These are phyloP conservation scores for Tinamus guttatus DNA, from an alignment of 2,113 vertebrate genomes.

Conservation along the genomic window DNA sequence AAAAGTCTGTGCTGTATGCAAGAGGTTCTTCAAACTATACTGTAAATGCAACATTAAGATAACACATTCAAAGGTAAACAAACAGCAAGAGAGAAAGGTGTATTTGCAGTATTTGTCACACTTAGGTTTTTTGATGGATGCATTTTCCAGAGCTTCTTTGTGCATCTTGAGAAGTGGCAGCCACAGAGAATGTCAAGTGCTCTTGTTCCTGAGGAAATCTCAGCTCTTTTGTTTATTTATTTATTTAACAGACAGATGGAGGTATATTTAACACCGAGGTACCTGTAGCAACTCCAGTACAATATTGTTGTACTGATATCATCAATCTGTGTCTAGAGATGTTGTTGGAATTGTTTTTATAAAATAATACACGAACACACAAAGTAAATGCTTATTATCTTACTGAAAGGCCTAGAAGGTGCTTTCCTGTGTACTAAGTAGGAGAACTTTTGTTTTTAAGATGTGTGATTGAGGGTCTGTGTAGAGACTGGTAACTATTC, in stretches of 20 bases:
- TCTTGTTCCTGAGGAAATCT: neutral
- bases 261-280: neutral
- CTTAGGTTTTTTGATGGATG: neutral
- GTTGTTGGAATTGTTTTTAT: neutral
- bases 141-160: neutral
- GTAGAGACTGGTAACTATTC: neutral
- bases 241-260: slow-evolving; percentile 21
- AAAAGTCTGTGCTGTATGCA: neutral
- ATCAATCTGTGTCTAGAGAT: neutral
- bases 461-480: too few species aligned
- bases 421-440: neutral
- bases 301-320: neutral
- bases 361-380: too few species aligned
- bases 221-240: neutral
- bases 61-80: neutral
- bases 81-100: neutral
- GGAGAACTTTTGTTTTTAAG: too few species aligned
- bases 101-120: neutral
- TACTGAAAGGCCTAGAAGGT: neutral
- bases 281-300: neutral
- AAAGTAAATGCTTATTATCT: neutral
- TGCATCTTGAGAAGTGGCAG: neutral
- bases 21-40: neutral
- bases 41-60: neutral
- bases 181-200: neutral